Percentiles rank a stretch among this genome's conserved stretches.
phyloP scores from a whole-genome alignment of 2,888 invertebrate species.

The Chironomus riparius region DNA sequence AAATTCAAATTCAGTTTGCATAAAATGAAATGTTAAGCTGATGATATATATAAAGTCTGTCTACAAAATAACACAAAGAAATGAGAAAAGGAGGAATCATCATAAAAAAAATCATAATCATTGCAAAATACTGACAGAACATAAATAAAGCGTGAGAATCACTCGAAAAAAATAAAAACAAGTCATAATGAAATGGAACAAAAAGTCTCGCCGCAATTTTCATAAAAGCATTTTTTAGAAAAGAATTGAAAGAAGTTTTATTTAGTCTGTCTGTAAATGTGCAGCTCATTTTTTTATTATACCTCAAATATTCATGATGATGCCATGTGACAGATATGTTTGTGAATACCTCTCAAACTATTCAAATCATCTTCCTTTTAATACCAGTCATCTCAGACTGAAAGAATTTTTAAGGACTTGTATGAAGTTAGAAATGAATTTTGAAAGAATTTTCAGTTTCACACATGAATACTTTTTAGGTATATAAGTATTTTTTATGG shows the following conservation, averaged over 20 bases:
- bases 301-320: not conserved
- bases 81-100: not conserved
- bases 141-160: not conserved
- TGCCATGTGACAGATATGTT: slow-evolving; percentile 1
- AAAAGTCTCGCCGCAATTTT: slow-evolving; percentile 1
- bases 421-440: too few species aligned
- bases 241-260: not conserved
- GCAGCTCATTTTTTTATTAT: not conserved
- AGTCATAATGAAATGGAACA: too few species aligned
- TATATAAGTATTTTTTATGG: too few species aligned
- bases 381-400: too few species aligned
- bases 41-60: too few species aligned
- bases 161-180: not conserved
- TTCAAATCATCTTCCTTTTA: not conserved
- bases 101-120: not conserved
- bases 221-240: not conserved
- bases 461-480: too few species aligned
- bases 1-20: too few species aligned
- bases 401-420: too few species aligned
- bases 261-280: not conserved
- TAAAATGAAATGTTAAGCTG: too few species aligned
- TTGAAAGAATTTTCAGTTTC: too few species aligned
- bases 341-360: not conserved
- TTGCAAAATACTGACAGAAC: not conserved
- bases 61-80: not conserved